These are phyloP conservation scores for Nebria brevicollis DNA, from an alignment of 2,888 invertebrate genomes.

Conservation along the genomic window DNA sequence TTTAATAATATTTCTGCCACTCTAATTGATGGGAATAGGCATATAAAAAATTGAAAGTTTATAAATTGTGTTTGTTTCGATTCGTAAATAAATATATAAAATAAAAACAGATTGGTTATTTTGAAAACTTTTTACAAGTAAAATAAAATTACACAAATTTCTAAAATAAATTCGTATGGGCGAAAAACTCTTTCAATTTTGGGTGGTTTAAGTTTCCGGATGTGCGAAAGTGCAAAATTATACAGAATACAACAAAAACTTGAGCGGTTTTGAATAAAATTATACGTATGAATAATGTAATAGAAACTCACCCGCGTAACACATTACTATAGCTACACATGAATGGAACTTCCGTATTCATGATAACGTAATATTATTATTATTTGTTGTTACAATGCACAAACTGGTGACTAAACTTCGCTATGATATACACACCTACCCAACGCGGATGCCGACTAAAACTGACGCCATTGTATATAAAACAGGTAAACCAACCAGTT, in stretches of 20 bases:
- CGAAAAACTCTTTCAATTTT: neutral
- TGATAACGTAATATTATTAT: neutral
- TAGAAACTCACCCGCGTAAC: neutral
- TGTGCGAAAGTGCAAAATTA: neutral
- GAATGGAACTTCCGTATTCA: neutral
- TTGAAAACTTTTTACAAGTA: too few species aligned
- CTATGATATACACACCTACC: neutral
- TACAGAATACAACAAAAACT: neutral
- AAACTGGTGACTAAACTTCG: neutral
- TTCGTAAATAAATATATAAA: too few species aligned
- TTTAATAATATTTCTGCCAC: too few species aligned
- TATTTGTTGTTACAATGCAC: neutral
- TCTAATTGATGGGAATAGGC: too few species aligned
- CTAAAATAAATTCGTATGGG: neutral
- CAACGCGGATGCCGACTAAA: too few species aligned
- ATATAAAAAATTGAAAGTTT: too few species aligned
- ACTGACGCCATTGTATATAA: too few species aligned
- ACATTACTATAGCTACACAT: neutral
- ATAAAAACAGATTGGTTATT: too few species aligned
- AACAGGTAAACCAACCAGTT: too few species aligned
- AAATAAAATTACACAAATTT: neutral
- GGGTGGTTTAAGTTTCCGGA: neutral
- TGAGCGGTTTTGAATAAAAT: conserved; percentile 1
- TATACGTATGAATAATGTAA: neutral
- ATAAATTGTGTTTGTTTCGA: too few species aligned